These are phyloP conservation scores for Megalopta genalis DNA, from an alignment of 1,140 invertebrate genomes.

Conservation along the genomic window DNA sequence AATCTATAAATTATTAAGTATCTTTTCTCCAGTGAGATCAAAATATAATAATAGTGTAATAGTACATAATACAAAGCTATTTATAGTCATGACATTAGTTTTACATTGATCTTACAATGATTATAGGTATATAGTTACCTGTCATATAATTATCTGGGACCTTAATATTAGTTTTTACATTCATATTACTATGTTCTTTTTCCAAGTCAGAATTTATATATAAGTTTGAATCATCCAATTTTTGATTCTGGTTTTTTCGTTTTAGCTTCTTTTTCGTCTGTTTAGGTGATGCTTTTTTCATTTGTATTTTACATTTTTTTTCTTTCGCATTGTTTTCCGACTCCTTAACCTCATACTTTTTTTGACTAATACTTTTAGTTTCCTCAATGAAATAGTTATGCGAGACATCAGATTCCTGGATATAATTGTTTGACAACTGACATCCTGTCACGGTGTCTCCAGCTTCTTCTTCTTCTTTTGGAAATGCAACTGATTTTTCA, in stretches of 20 bases:
- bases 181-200: constrained; percentile 58
- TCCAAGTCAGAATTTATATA: constrained; percentile 58
- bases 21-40: too few relatives aligned
- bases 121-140: constrained; percentile 57
- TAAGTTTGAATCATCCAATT: constrained; percentile 62
- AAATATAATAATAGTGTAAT: not conserved
- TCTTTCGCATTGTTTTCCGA: constrained; percentile 50
- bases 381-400: constrained; percentile 56
- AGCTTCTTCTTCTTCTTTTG: constrained; percentile 57
- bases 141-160: constrained; percentile 79
- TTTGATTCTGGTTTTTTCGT: constrained; percentile 66
- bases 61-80: too few relatives aligned
- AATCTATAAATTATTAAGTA: too few relatives aligned
- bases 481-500: constrained; percentile 61
- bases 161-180: constrained; percentile 66
- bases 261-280: constrained; percentile 69
- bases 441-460: constrained; percentile 59
- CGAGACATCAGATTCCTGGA: constrained; percentile 56
- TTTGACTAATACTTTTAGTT: constrained; percentile 29
- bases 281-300: constrained; percentile 64
- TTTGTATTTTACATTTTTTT: constrained; percentile 64
- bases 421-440: constrained; percentile 62
- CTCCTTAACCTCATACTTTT: constrained; percentile 51
- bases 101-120: not conserved
- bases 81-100: not conserved